Base-by-base conservation (phyloP, 2,888 invertebrate species). In the Oscheius sp. region DNA sequence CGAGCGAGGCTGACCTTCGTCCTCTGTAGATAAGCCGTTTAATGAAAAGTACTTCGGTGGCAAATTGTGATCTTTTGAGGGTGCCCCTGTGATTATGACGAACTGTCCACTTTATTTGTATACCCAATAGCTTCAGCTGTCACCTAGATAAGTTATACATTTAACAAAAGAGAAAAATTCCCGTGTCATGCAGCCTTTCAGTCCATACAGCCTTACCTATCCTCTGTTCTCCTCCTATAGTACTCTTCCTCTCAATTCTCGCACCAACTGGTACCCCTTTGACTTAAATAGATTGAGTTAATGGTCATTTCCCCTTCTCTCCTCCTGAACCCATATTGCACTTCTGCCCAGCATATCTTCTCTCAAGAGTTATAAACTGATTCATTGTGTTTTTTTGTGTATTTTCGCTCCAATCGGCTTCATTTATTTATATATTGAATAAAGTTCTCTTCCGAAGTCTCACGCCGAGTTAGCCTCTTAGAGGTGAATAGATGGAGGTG, bases 1-100 rank as follows among this genome's bases (percentile, higher is more conserved):
- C 47, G 42, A 70, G 70, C 62, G 79, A 79, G 58, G 70, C 78
- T 35, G 81, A 81, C 66, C 79, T 81, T 51, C 76, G 79, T 7
- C 73, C 79, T 51, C 74, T 81, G 42, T 81, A 77, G 32, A 33
- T 4, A 1, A 1, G 11, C 51, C 50, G 33, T 48, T 48, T 32
- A 32, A 21, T 21, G 21, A 53, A 33, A 53, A n/a, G 32, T 68
- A n/a, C 32, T 68, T 68, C 42, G 68, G 63, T 63, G 47, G 29
- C 7, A 29, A n/a, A 21, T 21, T 63, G 63, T 63, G 63, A 63
- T 63, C 50, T 21, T 21, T 3, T 21, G 42, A n/a, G 63, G 63
- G 47, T 47, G 0, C n/a, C n/a, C 33, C 32, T 63, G 63, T 63
- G 63, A 63, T 63, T 60, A 4, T 37, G 32, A n/a, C 35, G 37